Conservation (phyloP, 2,113 vertebrate genomes). For the Mobula birostris region DNA sequence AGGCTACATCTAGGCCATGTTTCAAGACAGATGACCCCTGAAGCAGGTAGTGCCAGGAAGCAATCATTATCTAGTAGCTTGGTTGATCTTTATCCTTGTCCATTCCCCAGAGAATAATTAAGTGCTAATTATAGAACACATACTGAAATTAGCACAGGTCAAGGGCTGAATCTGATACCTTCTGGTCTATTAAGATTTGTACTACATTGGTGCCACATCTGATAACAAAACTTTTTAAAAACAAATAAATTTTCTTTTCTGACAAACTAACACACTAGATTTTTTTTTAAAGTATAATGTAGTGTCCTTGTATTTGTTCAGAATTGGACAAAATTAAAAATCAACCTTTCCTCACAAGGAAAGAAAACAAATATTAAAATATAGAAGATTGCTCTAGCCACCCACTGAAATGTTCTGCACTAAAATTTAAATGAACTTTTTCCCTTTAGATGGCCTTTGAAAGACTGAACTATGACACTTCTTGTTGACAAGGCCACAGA, state of each 20-base stretch:
- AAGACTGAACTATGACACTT: not conserved
- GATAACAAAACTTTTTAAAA: not conserved
- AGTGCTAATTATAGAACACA: not conserved
- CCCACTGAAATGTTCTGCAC: not conserved
- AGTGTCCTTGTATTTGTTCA: not conserved
- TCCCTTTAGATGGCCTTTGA: not conserved
- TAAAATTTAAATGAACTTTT: not conserved
- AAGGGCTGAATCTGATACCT: not conserved
- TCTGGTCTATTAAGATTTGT: not conserved
- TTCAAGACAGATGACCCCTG: not conserved
- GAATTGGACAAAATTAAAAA: not conserved
- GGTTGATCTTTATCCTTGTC: not conserved
- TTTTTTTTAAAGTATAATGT: not conserved
- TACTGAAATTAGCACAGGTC: not conserved
- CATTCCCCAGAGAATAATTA: not conserved
- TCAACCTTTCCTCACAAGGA: not conserved
- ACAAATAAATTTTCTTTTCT: not conserved
- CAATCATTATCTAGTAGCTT: not conserved
- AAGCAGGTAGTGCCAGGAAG: not conserved
- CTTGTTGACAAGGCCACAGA: not conserved
- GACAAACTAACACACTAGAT: not conserved
- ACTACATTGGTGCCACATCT: not conserved
- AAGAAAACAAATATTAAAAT: slow-evolving; percentile 7
- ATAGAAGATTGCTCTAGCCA: not conserved
- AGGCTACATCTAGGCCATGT: not conserved